Conservation (phyloP, 1,140 invertebrate species). For the Magallana gigas region DNA sequence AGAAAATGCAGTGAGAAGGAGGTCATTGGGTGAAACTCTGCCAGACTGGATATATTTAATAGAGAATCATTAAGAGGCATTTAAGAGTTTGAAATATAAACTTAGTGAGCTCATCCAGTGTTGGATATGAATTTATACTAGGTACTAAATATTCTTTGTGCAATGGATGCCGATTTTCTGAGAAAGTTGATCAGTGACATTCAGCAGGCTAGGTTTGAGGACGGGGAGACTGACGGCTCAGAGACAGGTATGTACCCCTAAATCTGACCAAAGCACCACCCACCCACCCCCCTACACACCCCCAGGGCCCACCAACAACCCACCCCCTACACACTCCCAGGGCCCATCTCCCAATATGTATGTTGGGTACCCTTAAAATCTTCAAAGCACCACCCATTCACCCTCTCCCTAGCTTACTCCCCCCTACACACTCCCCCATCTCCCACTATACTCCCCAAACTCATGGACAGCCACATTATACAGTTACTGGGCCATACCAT, state of each 20-base stretch:
- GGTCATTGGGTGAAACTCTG: too few relatives aligned
- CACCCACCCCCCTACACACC: background rate
- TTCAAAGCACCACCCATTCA: background rate
- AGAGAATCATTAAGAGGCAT: too few relatives aligned
- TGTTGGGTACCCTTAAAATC: background rate
- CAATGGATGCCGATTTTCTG: constrained; percentile 29
- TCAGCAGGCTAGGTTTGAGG: background rate
- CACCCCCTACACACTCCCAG: background rate
- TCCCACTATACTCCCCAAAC: background rate
- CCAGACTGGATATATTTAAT: too few relatives aligned
- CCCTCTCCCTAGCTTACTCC: background rate
- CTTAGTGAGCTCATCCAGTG: too few relatives aligned
- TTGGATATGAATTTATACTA: too few relatives aligned
- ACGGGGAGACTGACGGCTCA: background rate
- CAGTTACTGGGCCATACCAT: too few relatives aligned
- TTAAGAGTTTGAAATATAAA: too few relatives aligned
- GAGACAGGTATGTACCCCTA: background rate
- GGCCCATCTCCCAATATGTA: background rate
- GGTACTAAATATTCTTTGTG: background rate
- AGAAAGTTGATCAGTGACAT: constrained; percentile 19
- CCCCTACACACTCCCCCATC: background rate
- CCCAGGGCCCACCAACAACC: too few relatives aligned
- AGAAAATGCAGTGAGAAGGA: too few relatives aligned
- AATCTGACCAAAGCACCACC: background rate
- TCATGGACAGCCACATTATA: too few relatives aligned